Evolutionary conservation across 2,888 invertebrate genomes (phyloP), one percentile per base, ranked within the genome.

Genomic region (Acholoe squamosa): DNA sequence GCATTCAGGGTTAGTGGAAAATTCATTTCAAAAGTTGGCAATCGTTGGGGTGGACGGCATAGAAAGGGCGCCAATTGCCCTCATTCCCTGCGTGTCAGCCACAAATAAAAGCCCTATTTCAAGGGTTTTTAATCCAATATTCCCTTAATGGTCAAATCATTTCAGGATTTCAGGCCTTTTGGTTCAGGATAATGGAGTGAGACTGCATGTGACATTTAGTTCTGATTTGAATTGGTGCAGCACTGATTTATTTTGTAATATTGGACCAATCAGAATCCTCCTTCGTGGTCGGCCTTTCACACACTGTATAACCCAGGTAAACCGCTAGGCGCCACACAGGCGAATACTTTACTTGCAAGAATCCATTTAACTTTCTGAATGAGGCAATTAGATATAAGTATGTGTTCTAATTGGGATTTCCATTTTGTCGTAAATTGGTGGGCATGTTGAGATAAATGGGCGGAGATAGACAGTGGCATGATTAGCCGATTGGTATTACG

Each of bases 41-140:
- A 43, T 43, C 43, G 80, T 5, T 80, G 16, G 80, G 80, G 5
- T 80, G 80, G 33, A 80, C 34, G 80, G 14, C 43, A 43, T 34
- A 19, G 34, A 43, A 43, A 80, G 19, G 80, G 14, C 80, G 33
- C 19, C 80, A 33, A 80, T 80, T 43, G 80, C 19, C 80, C n/a
- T n/a, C 80, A 80, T n/a, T 80, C 34, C 80, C 43, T 33, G 80
- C 34, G 5, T 76, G 80, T 43, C 80, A 25, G 5, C n/a, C 43
- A 43, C 5, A 22, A 80, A 80, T 80, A 80, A 80, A 80, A 80
- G 34, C 22, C 80, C 19, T 22, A 80, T 80, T 80, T 31, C 43
- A 3, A 16, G 34, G 0, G 22, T 76, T 80, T 80, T 80, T 22
- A 34, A 76, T 80, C 43, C 0, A 34, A 80, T 80, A 34, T 33